Base-by-base conservation (phyloP, 2,888 invertebrate species). In the Germaria angustata region DNA sequence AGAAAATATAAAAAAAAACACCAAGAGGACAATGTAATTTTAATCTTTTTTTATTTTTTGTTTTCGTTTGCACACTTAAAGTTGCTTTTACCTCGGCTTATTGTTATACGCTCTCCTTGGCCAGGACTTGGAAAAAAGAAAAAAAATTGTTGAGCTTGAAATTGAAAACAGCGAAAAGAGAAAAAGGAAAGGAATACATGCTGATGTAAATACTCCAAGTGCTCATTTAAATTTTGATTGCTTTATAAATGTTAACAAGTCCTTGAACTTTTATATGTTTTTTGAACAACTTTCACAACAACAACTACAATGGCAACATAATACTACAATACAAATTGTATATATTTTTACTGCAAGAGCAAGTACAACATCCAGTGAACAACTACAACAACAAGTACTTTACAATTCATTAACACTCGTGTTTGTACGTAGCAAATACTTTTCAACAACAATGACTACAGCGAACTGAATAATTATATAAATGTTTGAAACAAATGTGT, bases 201-300 rank as follows among this genome's bases (percentile, higher is more conserved):
- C 55, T 72, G 66, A 72, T 81, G 77, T 77, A 81, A 77, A 72
- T 77, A 77, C 77, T 77, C 46, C 86, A 87, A 87, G 86, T 87
- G 86, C 87, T 89, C 87, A 89, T 89, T 88, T 89, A 88, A 89
- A 89, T 88, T 89, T 89, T 89, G 89, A 89, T 89, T 89, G 88
- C 89, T 89, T 89, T 88, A 88, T 89, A 88, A 89, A 89, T 89
- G 88, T 87, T 87, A 86, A 88, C 87, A 88, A 88, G 88, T 87
- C 89, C 88, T 88, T 89, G 88, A 88, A 89, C 88, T 88, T 87
- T 84, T 86, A 65, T 51, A 66, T 66, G 68, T 51, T 66, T n/a
- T 76, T 49, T 66, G 4, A 68, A 68, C 51, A 59, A 77, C 68
- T 68, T 77, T 69, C 49, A 41, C 57, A 68, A 57, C 41, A 46